Base-by-base conservation (phyloP, 1,140 invertebrate species). In the Papilio aristodemus region DNA sequence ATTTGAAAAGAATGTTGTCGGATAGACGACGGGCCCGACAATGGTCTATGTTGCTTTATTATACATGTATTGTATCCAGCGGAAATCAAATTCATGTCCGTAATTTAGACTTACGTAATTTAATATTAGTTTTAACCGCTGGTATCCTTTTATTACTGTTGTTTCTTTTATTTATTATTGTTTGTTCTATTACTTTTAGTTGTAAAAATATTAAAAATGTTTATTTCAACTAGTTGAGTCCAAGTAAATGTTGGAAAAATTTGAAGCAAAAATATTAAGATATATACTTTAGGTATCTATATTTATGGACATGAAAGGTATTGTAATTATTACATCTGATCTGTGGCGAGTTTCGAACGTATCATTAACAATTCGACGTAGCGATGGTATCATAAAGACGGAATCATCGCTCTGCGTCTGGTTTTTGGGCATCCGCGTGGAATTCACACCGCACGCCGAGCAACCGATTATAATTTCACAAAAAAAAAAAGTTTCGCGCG, bases 331-430 rank as follows among this genome's bases (percentile, higher is more conserved):
- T 79, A 79, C 76, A 73, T 81, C 73, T 84, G 77, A 74, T 81
- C 73, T 84, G 78, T 77, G 70, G 38, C 32, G 41, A 69, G 69
- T 73, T 60, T 62, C 60, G 72, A 74, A 82, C 72, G 70, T 83
- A 83, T 84, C 71, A 87, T 87, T 86, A 85, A 81, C 79, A 84
- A 87, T 87, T 87, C 84, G 83, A 77, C 76, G 80, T 84, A 82
- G 68, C 70, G 81, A 85, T 81, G 74, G 27, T 83, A 87, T 87
- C 82, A 70, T 69, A 69, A 73, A 69, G 67, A 62, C 67, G 70
- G 78, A 75, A 81, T 85, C 78, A 83, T 79, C 80, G 67, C 68
- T 59, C 22, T 27, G 63, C 72, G 71, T 69, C 60, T 74, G 72
- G 73, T 77, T 75, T 78, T 76, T 71, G 71, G 73, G 39, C 66